Evolutionary conservation across 2,888 invertebrate genomes (phyloP).

Genomic region (Pristionchus exspectatus): DNA sequence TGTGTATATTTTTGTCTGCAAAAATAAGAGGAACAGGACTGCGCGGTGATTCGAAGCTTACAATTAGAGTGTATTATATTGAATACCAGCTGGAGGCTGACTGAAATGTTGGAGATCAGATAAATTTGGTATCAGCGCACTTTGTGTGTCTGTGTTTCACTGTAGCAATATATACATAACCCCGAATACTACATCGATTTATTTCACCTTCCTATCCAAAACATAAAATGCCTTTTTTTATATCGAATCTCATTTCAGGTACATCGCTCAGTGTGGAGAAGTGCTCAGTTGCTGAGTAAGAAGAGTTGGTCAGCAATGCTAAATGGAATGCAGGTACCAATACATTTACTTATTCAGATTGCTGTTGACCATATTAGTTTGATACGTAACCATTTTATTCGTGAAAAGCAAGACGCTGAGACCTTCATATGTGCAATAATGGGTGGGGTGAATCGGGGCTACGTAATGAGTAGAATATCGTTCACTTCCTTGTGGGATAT

Average conservation of each 20-base stretch:
- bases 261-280: constrained; percentile 86
- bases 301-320: constrained; percentile 95
- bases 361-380: no score
- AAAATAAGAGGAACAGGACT: not conserved
- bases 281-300: constrained; percentile 91
- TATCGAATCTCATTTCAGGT: constrained; percentile 81
- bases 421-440: not conserved
- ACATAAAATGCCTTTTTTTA: not conserved
- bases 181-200: not conserved
- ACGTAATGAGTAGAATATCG: not conserved
- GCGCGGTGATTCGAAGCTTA: no score
- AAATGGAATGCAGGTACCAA: constrained; percentile 91
- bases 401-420: not conserved
- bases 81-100: no score
- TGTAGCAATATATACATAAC: not conserved
- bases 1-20: not conserved
- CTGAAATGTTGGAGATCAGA: not conserved
- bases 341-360: not conserved
- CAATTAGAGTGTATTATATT: no score
- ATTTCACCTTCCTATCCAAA: not conserved
- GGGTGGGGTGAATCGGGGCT: not conserved
- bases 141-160: not conserved
- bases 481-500: constrained; percentile 18
- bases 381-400: not conserved
- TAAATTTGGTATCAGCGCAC: not conserved